Percentiles rank a stretch among this genome's conserved stretches.
These are phyloP conservation scores for Scortum barcoo DNA, from an alignment of 2,113 vertebrate species.

Conservation along the genomic window DNA sequence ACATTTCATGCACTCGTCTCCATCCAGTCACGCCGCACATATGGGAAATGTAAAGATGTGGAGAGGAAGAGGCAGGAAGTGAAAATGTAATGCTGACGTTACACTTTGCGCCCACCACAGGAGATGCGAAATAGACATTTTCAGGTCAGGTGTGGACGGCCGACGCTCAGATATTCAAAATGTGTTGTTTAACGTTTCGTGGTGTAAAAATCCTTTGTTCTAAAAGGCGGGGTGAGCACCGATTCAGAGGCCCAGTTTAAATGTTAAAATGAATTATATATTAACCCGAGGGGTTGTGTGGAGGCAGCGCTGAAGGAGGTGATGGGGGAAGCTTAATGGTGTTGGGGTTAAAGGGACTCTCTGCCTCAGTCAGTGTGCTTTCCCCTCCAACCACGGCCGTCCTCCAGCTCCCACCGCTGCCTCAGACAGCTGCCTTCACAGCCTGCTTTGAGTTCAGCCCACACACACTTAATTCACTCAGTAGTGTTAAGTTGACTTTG, in stretches of 20 bases:
- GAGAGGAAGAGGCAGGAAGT: constrained; percentile 34
- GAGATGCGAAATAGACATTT: constrained; percentile 57
- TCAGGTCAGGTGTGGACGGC: constrained; percentile 56
- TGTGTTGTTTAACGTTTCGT: constrained; percentile 10
- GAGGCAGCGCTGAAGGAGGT: constrained; percentile 10
- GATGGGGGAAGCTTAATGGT: neutral
- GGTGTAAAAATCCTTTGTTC: constrained; percentile 12
- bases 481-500: constrained; percentile 73
- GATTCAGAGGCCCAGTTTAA: constrained; percentile 5
- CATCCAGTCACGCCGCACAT: constrained; percentile 63
- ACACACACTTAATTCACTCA: constrained; percentile 72
- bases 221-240: constrained; percentile 4
- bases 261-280: constrained; percentile 20
- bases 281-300: constrained; percentile 5
- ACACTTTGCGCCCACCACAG: constrained; percentile 47
- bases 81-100: constrained; percentile 62
- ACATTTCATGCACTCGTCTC: constrained; percentile 68
- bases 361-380: constrained; percentile 8
- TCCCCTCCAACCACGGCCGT: constrained; percentile 37
- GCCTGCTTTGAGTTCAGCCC: constrained; percentile 69
- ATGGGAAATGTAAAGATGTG: constrained; percentile 53
- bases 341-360: constrained; percentile 42
- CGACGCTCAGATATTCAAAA: constrained; percentile 8
- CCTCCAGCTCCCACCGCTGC: constrained; percentile 46
- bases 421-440: constrained; percentile 76